Evolutionary conservation across 2,888 invertebrate species (phyloP).

Genomic region (Cryptus armator): DNA sequence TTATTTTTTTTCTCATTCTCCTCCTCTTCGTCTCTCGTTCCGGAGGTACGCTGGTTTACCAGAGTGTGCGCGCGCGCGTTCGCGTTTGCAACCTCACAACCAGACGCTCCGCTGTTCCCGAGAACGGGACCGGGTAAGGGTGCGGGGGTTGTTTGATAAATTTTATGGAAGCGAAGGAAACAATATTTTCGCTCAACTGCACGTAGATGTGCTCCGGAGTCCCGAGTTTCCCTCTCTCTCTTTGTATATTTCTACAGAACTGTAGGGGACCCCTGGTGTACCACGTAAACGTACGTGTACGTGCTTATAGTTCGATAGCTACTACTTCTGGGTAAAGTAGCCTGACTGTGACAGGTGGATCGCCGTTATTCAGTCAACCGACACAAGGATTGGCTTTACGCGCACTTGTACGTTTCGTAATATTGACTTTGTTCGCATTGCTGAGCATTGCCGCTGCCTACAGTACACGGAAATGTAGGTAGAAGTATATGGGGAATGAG

Average conservation of each 20-base stretch:
- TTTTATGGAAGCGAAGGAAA: constrained; percentile 80
- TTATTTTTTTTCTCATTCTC: constrained; percentile 34
- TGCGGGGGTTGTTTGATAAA: constrained; percentile 77
- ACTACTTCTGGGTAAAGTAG: constrained; percentile 58
- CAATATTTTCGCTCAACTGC: constrained; percentile 78
- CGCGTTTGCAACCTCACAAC: constrained; percentile 43
- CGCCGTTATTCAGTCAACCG: constrained; percentile 78
- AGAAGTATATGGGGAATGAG: neutral
- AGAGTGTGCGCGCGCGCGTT: neutral
- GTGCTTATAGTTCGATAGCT: constrained; percentile 68
- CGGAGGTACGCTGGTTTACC: neutral
- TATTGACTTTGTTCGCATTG: constrained; percentile 60
- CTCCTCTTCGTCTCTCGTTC: constrained; percentile 21
- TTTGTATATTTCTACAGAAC: constrained; percentile 20
- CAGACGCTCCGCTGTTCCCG: constrained; percentile 48
- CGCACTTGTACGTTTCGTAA: constrained; percentile 62
- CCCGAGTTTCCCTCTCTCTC: neutral
- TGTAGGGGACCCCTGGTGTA: constrained; percentile 32
- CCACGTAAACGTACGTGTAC: constrained; percentile 62
- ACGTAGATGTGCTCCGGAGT: constrained; percentile 70
- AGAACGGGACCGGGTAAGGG: constrained; percentile 36
- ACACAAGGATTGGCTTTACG: constrained; percentile 72
- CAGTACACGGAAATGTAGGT: constrained; percentile 28
- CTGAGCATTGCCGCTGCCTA: constrained; percentile 51
- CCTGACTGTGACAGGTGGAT: constrained; percentile 79